Evolutionary conservation across 2,113 vertebrate genomes (phyloP).

Genomic region (Perca flavescens): DNA sequence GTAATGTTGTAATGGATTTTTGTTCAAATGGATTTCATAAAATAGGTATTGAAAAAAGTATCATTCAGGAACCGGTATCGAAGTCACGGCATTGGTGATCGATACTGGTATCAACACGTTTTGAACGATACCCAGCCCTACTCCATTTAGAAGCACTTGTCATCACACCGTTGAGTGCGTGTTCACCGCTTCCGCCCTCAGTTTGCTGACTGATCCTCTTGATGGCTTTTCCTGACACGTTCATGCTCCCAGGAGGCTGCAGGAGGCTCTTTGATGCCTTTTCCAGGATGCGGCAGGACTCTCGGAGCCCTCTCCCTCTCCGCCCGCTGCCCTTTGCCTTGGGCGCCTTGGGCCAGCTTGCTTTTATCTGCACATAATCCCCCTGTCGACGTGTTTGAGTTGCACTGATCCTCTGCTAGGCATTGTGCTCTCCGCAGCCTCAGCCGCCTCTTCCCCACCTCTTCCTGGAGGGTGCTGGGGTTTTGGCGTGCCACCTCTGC

Average conservation of each 20-base stretch:
- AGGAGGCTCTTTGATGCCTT: conserved; percentile 72
- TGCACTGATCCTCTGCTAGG: conserved; percentile 78
- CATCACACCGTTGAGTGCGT: conserved; percentile 15
- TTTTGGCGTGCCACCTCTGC: conserved; percentile 26
- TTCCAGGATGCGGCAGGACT: conserved; percentile 74
- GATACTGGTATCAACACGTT: too few relatives aligned
- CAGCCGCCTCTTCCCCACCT: conserved; percentile 58
- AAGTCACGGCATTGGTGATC: too few relatives aligned
- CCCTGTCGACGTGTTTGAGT: conserved; percentile 68
- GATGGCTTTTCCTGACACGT: conserved; percentile 43
- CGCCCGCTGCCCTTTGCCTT: conserved; percentile 61
- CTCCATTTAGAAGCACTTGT: conserved; percentile 14
- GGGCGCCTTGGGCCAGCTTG: conserved; percentile 56
- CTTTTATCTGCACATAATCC: conserved; percentile 76
- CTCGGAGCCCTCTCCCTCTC: conserved; percentile 73
- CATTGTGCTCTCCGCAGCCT: conserved; percentile 74
- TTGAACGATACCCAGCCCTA: too few relatives aligned
- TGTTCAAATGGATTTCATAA: too few relatives aligned
- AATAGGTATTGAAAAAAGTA: too few relatives aligned
- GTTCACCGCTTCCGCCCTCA: conserved; percentile 23
- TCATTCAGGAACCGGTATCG: too few relatives aligned
- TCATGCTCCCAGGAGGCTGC: conserved; percentile 2
- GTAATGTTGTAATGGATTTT: too few relatives aligned
- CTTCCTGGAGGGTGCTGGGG: conserved; percentile 28
- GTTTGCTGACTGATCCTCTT: conserved; percentile 73